These are phyloP conservation scores for Dasysyrphus tricinctus DNA, from an alignment of 2,888 invertebrate genomes.

Conservation along the genomic window DNA sequence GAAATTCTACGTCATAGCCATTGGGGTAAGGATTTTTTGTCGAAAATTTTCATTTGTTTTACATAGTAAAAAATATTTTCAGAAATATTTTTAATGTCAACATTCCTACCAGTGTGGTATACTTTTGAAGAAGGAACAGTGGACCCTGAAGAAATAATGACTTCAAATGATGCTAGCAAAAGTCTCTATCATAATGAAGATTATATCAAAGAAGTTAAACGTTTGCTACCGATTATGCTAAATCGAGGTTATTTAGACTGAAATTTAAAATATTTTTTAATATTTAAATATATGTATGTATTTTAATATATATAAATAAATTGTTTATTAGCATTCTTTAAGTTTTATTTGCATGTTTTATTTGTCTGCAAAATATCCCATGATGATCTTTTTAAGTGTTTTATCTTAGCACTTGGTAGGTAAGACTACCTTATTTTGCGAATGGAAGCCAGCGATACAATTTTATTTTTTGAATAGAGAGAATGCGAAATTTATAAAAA, in stretches of 20 bases:
- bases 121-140: constrained; percentile 33
- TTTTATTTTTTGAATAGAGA: too few relatives aligned
- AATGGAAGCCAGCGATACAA: too few relatives aligned
- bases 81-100: constrained; percentile 77
- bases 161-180: background rate
- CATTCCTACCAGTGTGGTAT: constrained; percentile 76
- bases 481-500: too few relatives aligned
- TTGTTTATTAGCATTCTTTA: too few relatives aligned
- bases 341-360: background rate
- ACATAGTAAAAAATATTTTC: background rate
- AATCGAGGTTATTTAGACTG: constrained; percentile 1
- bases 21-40: constrained; percentile 15
- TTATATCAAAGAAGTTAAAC: constrained; percentile 6
- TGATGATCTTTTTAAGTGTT: too few relatives aligned
- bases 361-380: background rate
- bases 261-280: background rate
- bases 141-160: constrained; percentile 2
- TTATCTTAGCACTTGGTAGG: too few relatives aligned
- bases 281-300: background rate
- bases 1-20: constrained; percentile 39
- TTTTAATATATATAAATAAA: too few relatives aligned
- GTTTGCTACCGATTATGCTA: background rate
- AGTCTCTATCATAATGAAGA: background rate
- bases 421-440: too few relatives aligned
- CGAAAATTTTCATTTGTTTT: background rate